A percentile compares a stretch with the other conserved stretches of the same genome.
Evolutionary conservation across 2,113 vertebrate genomes (phyloP).

Genomic region (Tamias sibiricus): DNA sequence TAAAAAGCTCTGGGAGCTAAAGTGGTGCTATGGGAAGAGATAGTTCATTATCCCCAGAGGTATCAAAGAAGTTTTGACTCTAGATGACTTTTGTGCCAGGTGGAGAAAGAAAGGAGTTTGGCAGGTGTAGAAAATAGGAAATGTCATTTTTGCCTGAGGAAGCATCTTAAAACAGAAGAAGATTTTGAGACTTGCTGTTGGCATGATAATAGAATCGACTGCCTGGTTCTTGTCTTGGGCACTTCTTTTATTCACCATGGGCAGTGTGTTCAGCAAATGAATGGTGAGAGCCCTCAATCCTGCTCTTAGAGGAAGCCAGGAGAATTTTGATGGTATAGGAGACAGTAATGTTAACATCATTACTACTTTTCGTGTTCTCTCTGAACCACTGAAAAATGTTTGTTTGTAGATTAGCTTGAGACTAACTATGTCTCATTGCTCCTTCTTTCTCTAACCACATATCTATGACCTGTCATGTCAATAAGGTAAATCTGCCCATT

Average conservation of each 20-base stretch:
- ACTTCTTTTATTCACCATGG: neutral
- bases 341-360: neutral
- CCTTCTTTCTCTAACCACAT: neutral
- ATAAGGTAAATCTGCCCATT: slow-evolving; percentile 1
- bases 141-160: neutral
- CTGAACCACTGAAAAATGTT: neutral
- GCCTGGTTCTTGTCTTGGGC: neutral
- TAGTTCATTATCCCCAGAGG: neutral
- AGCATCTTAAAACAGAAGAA: neutral
- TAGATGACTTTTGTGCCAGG: neutral
- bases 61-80: neutral
- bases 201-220: neutral
- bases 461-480: neutral
- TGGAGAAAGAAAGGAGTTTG: neutral
- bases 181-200: neutral
- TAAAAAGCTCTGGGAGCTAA: neutral
- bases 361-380: neutral
- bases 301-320: neutral
- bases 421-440: neutral
- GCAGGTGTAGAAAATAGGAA: neutral
- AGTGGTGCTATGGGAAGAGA: neutral
- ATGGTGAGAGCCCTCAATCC: neutral
- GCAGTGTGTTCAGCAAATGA: neutral
- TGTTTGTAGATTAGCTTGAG: slow-evolving; percentile 17
- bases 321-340: neutral